Conservation (phyloP, 2,888 invertebrate species). For the Drosophila neotestacea region DNA sequence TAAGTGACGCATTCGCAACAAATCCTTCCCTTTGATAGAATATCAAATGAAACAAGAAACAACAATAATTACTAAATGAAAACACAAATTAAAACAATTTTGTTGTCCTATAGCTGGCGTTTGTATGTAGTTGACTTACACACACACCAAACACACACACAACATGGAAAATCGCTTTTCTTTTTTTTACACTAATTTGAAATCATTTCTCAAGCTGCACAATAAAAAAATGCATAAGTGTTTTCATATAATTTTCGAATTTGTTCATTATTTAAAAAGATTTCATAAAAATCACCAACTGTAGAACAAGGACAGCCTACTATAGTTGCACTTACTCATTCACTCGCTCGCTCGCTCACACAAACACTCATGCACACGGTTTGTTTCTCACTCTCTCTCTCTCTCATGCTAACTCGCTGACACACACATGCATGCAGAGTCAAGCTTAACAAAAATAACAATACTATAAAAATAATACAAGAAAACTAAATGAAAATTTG, state of each 20-base stretch:
- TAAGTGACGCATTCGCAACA: not conserved
- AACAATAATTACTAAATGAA: not conserved
- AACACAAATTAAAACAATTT: not conserved
- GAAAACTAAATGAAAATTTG: slow-evolving; percentile 9
- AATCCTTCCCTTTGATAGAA: slow-evolving; percentile 1
- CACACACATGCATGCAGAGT: slow-evolving; percentile 12
- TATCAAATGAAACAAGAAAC: not conserved
- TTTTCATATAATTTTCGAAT: slow-evolving; percentile 21
- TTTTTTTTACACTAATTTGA: slow-evolving; percentile 3
- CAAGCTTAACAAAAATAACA: slow-evolving; percentile 21
- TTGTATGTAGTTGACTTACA: slow-evolving; percentile 16
- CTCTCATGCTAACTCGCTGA: slow-evolving; percentile 4
- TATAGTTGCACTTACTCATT: slow-evolving; percentile 12
- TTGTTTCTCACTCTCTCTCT: not conserved
- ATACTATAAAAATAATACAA: not conserved
- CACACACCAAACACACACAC: not conserved
- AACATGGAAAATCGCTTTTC: not conserved
- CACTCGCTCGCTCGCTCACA: slow-evolving; percentile 17
- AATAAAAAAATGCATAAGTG: slow-evolving; percentile 15
- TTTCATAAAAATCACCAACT: not conserved
- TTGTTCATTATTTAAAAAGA: slow-evolving; percentile 20
- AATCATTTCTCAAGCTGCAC: slow-evolving; percentile 5
- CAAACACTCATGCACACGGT: slow-evolving; percentile 7
- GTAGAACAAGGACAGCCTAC: slow-evolving; percentile 4
- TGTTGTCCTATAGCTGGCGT: slow-evolving; percentile 1